Evolutionary conservation across 2,113 vertebrate genomes (phyloP).

Genomic region (Athene cunicularia): DNA sequence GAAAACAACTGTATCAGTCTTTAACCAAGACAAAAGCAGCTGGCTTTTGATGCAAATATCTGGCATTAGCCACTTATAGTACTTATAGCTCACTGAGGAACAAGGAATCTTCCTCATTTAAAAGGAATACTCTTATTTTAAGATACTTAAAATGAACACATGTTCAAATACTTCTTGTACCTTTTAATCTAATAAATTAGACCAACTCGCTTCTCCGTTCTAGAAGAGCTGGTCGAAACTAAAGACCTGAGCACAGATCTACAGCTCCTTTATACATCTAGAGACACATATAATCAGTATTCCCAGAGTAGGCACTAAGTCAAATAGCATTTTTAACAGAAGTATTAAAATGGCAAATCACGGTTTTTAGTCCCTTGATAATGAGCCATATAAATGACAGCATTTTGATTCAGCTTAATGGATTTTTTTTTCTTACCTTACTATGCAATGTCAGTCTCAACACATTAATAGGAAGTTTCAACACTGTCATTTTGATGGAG

Average conservation of each 20-base stretch:
- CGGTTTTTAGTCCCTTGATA: slow-evolving; percentile 13
- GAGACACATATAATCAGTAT: background rate
- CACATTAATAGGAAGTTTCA: slow-evolving; percentile 25
- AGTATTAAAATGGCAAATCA: background rate
- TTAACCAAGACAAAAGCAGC: background rate
- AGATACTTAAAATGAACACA: background rate
- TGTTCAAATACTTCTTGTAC: background rate
- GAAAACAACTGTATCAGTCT: background rate
- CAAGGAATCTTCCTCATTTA: background rate
- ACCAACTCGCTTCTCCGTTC: background rate
- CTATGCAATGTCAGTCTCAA: slow-evolving; percentile 34
- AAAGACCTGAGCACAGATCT: background rate
- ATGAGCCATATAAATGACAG: slow-evolving; percentile 14
- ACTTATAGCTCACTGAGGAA: background rate
- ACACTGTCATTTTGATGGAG: slow-evolving; percentile 44
- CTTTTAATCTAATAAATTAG: background rate
- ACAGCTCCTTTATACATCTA: background rate
- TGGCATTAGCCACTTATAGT: background rate
- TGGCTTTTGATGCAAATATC: background rate
- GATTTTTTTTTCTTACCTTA: slow-evolving; percentile 14
- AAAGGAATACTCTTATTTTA: background rate
- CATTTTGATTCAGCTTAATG: slow-evolving; percentile 35
- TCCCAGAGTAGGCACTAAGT: background rate
- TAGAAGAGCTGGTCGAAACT: background rate
- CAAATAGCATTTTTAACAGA: background rate